Base-by-base conservation (phyloP, 2,797 vertebrate species). In the Sebastes hubbsi region DNA sequence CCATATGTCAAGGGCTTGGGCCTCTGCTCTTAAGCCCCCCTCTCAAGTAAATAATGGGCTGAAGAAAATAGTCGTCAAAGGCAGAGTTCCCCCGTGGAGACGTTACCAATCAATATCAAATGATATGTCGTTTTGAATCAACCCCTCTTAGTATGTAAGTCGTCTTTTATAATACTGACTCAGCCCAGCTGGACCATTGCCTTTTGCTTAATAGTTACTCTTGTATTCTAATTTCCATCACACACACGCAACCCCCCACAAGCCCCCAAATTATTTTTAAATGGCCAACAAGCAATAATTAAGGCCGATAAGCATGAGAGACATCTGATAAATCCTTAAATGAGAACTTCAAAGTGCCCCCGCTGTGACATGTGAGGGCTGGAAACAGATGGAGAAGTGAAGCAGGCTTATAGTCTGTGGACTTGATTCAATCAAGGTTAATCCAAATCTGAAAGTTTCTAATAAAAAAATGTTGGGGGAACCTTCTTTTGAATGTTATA, bases 301-400 rank as follows among this genome's bases (percentile, higher is more conserved):
- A 90, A 82, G 68, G 72, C 59, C 3, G 79, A 87, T 88, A 86
- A 87, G 76, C 81, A 69, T 49, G 74, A 88, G 81, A 78, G 70
- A 87, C 82, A 78, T 89, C 66, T 87, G 83, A 91, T 82, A 88
- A 88, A 67, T 81, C 79, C 69, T 89, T 83, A 87, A 92, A 88
- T 76, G 83, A 83, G 56, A 88, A 81, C 78, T 87, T 91, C 63
- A 87, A 84, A 85, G 78, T 86, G 59, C 72, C 69, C 77, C 78
- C 74, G 87, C 86, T 91, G 84, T 88, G 88, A 87, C 73, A 74
- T 74, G 79, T 91, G 79, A 88, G 72, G 68, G 64, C 62, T 85
- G 66, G 72, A 90, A 87, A 80, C 87, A 90, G 79, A 87, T 90
- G 85, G 78, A 76, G 81, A 69, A 84, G 75, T 68, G 78, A 68